phyloP scores from a whole-genome alignment of 2,113 vertebrate species.

The Amphilophus citrinellus region DNA sequence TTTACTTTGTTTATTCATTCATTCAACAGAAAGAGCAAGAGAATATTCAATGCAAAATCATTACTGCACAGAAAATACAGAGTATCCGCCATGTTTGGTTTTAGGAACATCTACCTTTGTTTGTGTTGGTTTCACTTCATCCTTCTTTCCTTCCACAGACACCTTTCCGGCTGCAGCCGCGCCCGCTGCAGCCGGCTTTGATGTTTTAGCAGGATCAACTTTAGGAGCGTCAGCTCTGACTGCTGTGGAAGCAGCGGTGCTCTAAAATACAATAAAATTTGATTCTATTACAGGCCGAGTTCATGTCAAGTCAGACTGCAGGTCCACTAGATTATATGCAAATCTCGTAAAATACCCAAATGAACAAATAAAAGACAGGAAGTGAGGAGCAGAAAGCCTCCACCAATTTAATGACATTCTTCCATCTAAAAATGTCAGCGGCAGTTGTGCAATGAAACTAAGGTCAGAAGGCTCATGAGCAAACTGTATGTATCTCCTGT shows the following conservation, averaged over 20 bases:
- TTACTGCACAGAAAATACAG: background rate
- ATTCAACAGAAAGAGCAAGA: background rate
- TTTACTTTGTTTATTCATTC: background rate
- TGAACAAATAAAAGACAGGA: slow-evolving; percentile 1
- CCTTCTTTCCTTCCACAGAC: slow-evolving; percentile 52
- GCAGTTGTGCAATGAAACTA: background rate
- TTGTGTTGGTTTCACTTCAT: slow-evolving; percentile 39
- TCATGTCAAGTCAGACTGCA: background rate
- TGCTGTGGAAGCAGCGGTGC: slow-evolving; percentile 34
- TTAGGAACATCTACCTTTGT: slow-evolving; percentile 53
- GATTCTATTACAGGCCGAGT: slow-evolving; percentile 20
- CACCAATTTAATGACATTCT: slow-evolving; percentile 9
- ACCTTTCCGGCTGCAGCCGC: slow-evolving; percentile 31
- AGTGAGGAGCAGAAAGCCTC: slow-evolving; percentile 15
- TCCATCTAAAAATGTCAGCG: background rate
- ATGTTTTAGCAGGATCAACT: slow-evolving; percentile 45
- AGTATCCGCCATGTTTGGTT: background rate
- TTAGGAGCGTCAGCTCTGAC: slow-evolving; percentile 63
- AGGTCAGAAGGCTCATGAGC: background rate
- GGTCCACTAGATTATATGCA: background rate
- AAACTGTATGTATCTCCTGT: background rate
- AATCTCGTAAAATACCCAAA: background rate
- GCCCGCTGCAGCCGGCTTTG: slow-evolving; percentile 39
- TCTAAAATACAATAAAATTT: slow-evolving; percentile 65
- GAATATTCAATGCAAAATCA: background rate